Base-by-base conservation (phyloP, 2,113 vertebrate species). In the Ranitomeya imitator region DNA sequence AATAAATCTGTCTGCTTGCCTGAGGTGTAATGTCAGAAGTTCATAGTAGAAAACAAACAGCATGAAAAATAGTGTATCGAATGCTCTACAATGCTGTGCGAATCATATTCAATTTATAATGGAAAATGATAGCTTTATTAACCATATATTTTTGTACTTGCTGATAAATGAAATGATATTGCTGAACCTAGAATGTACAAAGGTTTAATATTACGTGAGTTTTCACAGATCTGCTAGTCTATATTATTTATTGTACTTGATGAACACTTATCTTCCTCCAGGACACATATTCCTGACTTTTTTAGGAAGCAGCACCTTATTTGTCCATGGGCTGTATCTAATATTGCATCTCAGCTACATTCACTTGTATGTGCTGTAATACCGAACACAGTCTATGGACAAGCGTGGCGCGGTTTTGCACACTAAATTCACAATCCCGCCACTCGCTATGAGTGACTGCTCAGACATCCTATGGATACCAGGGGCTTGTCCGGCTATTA, bases 1-100 rank as follows among this genome's bases (percentile, higher is more conserved):
- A 87, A 87, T 87, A 87, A 82, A 87, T 87, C 86, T 60, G 78
- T 73, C 85, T 79, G 60, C 57, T 65, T n/a, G 61, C 59, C 79
- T 52, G 54, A 74, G 86, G 86, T 82, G 65, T 73, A 82, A 87
- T 82, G 78, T 59, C 78, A 87, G 55, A 74, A 63, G 59, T 31
- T 86, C 55, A 60, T 23, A 18, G 60, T 19, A 55, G 45, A 86
- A 79, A 79, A 55, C 71, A 79, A 86, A 86, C 74, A 86, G 71
- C 37, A 63, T 16, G 8, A 26, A 55, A 26, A 54, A 69, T 54
- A 26, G 52, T 9, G 57, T 84, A 84, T 84, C 55, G 82, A 84
- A 63, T 54, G 11, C 37, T 9, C 15, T n/a, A 52, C 81, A 83
- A 45, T 54, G 55, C 51, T 55, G 51, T 69, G 69, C 6, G 21